Evolutionary conservation across 2,797 vertebrate species (phyloP).

Genomic region (Nannoperca obscura): DNA sequence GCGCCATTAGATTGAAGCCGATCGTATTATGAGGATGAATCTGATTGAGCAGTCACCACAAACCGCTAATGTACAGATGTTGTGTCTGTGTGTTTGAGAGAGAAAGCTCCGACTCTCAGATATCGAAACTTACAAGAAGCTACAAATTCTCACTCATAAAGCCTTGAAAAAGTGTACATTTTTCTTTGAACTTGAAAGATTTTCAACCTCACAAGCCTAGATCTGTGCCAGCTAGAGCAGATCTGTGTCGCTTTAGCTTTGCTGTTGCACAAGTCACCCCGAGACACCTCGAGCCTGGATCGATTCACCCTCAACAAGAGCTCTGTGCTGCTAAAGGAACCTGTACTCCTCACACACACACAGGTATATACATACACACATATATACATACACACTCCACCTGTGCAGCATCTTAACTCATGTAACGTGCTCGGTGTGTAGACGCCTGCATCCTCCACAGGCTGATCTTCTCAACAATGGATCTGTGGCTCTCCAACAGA

Average conservation of each 20-base stretch:
- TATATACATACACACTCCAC: constrained; percentile 20
- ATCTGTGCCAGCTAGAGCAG: neutral
- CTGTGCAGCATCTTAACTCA: constrained; percentile 50
- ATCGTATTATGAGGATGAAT: neutral
- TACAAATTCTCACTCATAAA: neutral
- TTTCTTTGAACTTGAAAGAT: neutral
- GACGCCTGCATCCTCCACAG: constrained; percentile 67
- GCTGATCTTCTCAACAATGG: constrained; percentile 75
- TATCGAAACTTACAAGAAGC: neutral
- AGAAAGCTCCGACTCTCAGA: neutral
- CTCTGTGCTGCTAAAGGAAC: constrained; percentile 31
- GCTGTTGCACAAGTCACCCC: too few species aligned
- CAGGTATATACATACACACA: constrained; percentile 23
- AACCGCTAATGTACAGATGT: neutral
- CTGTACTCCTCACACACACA: constrained; percentile 31
- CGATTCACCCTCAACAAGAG: constrained; percentile 31
- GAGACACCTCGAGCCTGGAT: constrained; percentile 32
- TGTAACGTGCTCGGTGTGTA: constrained; percentile 56
- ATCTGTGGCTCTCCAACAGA: constrained; percentile 66
- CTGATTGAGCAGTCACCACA: neutral
- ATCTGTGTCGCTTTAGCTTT: neutral
- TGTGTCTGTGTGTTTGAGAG: neutral
- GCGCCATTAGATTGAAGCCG: neutral
- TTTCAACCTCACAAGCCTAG: neutral
- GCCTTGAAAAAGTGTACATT: neutral